These are phyloP conservation scores for Petrocephalus microphthalmus DNA, from an alignment of 2,113 vertebrate genomes.

Conservation along the genomic window DNA sequence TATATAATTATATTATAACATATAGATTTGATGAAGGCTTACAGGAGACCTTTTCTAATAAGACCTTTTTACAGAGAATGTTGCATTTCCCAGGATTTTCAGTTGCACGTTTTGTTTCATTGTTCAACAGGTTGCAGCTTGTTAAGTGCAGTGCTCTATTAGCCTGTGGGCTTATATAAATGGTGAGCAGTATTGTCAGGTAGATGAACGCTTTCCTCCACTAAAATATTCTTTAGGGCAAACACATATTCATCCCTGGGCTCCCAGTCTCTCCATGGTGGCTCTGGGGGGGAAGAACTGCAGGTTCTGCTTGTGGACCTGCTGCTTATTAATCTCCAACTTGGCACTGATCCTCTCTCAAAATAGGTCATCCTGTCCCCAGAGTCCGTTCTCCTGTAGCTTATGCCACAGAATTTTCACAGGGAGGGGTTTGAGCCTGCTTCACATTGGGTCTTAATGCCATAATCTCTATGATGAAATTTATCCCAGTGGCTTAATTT, in stretches of 20 bases:
- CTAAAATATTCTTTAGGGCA: not conserved
- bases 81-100: not conserved
- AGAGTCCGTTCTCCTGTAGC: slow-evolving; percentile 48
- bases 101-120: not conserved
- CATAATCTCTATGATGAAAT: slow-evolving; percentile 55
- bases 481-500: slow-evolving; percentile 27
- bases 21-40: not conserved
- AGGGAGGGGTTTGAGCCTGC: slow-evolving; percentile 51
- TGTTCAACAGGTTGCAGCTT: not conserved
- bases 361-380: slow-evolving; percentile 57
- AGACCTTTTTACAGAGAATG: not conserved
- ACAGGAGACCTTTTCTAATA: not conserved
- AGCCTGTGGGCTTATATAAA: not conserved
- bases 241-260: not conserved
- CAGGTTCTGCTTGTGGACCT: not conserved
- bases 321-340: slow-evolving; percentile 51
- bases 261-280: not conserved
- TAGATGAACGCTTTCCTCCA: not conserved
- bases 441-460: slow-evolving; percentile 48
- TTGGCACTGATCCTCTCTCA: slow-evolving; percentile 44
- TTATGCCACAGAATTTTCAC: slow-evolving; percentile 53
- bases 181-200: not conserved
- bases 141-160: not conserved
- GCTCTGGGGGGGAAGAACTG: not conserved
- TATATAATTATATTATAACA: no score